Evolutionary conservation across 2,797 vertebrate genomes (phyloP).

Genomic region (Coregonus suidteri): DNA sequence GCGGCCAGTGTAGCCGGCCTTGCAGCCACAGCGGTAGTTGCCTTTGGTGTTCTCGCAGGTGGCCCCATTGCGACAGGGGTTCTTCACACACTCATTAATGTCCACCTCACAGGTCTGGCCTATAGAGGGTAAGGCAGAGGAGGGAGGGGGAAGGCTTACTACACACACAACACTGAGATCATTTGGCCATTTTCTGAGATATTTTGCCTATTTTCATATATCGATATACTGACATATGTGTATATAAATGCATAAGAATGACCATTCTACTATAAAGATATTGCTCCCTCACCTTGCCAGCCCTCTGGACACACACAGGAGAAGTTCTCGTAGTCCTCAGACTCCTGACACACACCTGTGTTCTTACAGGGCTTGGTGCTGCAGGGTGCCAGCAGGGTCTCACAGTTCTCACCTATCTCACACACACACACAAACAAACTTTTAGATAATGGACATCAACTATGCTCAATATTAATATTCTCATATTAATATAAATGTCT

Average conservation of each 20-base stretch:
- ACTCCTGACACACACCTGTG: conserved; percentile 84
- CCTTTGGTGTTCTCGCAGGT: conserved; percentile 89
- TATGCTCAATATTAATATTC: conserved; percentile 12
- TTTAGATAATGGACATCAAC: no score
- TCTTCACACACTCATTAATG: conserved; percentile 94
- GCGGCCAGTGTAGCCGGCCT: conserved; percentile 82
- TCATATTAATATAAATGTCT: background rate
- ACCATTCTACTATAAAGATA: background rate
- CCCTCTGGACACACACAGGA: conserved; percentile 89
- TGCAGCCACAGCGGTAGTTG: conserved; percentile 86
- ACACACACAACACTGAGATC: background rate
- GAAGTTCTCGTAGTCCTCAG: conserved; percentile 92
- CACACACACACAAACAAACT: background rate
- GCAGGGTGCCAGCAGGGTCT: conserved; percentile 89
- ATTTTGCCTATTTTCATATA: background rate
- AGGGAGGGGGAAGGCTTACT: background rate
- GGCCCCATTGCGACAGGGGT: conserved; percentile 86
- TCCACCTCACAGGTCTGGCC: conserved; percentile 95
- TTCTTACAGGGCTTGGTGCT: conserved; percentile 88
- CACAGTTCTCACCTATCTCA: conserved; percentile 85
- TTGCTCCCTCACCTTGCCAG: conserved; percentile 90
- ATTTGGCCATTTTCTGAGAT: background rate
- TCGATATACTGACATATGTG: background rate
- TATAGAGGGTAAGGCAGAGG: conserved; percentile 38
- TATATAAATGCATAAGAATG: background rate